Percentiles rank a stretch among this genome's conserved stretches.
These are phyloP conservation scores for Sphaeramia orbicularis DNA, from an alignment of 2,797 vertebrate genomes.

Conservation along the genomic window DNA sequence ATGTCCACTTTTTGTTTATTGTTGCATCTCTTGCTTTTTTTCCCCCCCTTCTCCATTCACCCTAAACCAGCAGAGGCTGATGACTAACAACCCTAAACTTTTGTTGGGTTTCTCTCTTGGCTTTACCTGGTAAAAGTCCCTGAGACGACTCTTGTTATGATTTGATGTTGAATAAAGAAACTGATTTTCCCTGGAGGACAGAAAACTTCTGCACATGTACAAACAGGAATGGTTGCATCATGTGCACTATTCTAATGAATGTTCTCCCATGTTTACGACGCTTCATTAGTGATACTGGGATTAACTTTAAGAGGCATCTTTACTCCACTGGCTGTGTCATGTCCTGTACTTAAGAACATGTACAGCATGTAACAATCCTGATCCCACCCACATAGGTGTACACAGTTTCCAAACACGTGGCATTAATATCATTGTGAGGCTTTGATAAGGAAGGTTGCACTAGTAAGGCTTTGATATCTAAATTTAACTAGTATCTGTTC, in stretches of 20 bases:
- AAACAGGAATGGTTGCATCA: too few relatives aligned
- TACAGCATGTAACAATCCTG: slow-evolving; percentile 39
- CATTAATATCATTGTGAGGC: slow-evolving; percentile 32
- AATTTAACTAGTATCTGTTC: background rate
- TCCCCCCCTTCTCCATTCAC: too few relatives aligned
- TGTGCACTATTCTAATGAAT: too few relatives aligned
- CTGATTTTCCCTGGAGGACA: too few relatives aligned
- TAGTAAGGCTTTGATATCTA: background rate
- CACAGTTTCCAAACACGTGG: slow-evolving; percentile 70
- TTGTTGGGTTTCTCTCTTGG: too few relatives aligned
- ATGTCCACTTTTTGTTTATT: background rate
- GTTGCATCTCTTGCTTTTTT: too few relatives aligned
- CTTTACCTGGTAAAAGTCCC: too few relatives aligned
- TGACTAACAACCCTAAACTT: too few relatives aligned
- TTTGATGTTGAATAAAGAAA: too few relatives aligned
- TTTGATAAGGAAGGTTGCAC: background rate
- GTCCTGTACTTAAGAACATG: slow-evolving; percentile 16
- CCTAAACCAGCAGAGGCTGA: too few relatives aligned
- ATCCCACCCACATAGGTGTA: slow-evolving; percentile 36
- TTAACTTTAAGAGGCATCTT: background rate
- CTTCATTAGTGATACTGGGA: background rate
- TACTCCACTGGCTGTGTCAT: background rate
- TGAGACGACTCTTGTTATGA: too few relatives aligned
- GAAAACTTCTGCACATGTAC: too few relatives aligned
- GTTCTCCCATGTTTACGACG: background rate